phyloP scores from a whole-genome alignment of 2,797 vertebrate species.

The Mergus octosetaceus region DNA sequence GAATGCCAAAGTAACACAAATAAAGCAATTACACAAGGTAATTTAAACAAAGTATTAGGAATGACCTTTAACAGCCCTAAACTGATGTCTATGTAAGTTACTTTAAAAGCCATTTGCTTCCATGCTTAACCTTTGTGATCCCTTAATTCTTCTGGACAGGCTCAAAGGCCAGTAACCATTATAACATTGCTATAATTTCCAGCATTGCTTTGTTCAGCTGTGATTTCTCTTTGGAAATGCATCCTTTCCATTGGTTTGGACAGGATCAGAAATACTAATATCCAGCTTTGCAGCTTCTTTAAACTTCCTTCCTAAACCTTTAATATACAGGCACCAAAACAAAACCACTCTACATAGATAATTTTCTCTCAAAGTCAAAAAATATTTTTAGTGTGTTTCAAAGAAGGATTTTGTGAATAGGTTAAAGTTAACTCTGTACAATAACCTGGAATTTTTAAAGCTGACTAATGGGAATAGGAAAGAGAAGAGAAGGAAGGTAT shows the following conservation, averaged over 20 bases:
- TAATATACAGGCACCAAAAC: not conserved
- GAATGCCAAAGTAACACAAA: conserved; percentile 1
- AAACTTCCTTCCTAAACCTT: not conserved
- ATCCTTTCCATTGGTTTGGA: not conserved
- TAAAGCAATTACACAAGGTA: not conserved
- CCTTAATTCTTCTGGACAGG: not conserved
- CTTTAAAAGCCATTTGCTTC: not conserved
- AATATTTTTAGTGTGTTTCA: not conserved
- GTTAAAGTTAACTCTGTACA: not conserved
- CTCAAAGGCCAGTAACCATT: not conserved
- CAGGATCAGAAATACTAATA: not conserved
- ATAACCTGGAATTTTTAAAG: not conserved
- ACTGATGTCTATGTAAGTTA: not conserved
- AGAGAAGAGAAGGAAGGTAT: not conserved
- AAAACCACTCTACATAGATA: not conserved
- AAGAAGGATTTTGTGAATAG: not conserved
- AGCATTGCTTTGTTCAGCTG: not conserved
- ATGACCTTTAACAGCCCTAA: not conserved
- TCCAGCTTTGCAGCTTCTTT: not conserved
- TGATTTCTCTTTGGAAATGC: not conserved
- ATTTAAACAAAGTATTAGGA: not conserved
- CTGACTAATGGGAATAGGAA: not conserved
- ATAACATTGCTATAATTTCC: not conserved
- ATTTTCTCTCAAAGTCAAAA: not conserved
- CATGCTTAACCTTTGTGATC: not conserved